Percentiles rank a stretch among this genome's conserved stretches.
Evolutionary conservation across 1,140 invertebrate genomes (phyloP).

Genomic region (Brachionus rubens): DNA sequence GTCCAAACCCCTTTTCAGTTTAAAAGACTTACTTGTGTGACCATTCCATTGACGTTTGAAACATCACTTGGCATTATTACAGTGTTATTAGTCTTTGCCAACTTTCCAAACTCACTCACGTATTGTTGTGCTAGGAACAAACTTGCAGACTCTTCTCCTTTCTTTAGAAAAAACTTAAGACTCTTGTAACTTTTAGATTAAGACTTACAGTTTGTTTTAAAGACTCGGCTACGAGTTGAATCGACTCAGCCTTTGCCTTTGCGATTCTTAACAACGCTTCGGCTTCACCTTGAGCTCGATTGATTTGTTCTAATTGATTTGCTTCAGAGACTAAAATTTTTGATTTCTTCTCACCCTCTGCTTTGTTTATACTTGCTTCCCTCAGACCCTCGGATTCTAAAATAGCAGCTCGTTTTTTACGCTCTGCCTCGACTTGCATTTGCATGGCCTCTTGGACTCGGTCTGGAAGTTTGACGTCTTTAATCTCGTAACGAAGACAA

Average conservation of each 20-base stretch:
- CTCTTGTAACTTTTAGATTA: not conserved
- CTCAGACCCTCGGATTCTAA: constrained; percentile 88
- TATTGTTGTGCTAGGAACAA: constrained; percentile 92
- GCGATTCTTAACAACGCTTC: constrained; percentile 38
- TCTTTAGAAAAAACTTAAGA: constrained; percentile 53
- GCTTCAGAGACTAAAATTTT: constrained; percentile 82
- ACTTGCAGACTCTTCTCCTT: constrained; percentile 80
- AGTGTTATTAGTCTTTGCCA: constrained; percentile 89
- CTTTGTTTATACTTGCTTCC: constrained; percentile 93
- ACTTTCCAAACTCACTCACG: constrained; percentile 82
- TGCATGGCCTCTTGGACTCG: constrained; percentile 98
- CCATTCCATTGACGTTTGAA: constrained; percentile 42
- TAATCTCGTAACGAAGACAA: constrained; percentile 71
- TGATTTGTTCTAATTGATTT: constrained; percentile 58
- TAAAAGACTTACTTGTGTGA: constrained; percentile 22
- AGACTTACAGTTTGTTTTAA: not conserved
- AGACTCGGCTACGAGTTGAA: constrained; percentile 5
- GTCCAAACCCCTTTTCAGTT: no score
- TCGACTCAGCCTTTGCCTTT: constrained; percentile 37
- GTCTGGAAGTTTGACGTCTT: constrained; percentile 84
- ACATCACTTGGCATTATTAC: constrained; percentile 74
- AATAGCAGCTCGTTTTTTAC: constrained; percentile 90
- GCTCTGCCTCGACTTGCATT: constrained; percentile 71
- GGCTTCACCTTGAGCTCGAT: constrained; percentile 54
- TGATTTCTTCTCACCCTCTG: constrained; percentile 85